Evolutionary conservation across 1,140 invertebrate genomes (phyloP), one percentile per base, ranked within the genome.

Genomic region (Oscheius sp.): DNA sequence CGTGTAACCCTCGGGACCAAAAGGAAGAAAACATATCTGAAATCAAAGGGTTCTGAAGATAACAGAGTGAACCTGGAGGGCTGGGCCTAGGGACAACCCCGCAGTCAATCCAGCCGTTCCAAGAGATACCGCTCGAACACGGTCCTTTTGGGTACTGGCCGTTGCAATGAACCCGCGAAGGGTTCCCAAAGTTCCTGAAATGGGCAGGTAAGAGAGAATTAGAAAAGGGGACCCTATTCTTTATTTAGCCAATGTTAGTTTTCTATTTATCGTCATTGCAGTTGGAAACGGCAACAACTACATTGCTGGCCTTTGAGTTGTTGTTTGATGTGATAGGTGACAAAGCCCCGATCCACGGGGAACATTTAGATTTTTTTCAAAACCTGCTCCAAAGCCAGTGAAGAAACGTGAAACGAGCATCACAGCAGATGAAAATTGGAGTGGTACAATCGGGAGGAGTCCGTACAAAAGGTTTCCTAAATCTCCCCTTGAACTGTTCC

Each of bases 21-120:
- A 36, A 26, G 67, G 67, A 59, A 68, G 52, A 31, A 68, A 68
- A 42, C 67, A 68, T 36, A 68, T 68, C 52, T 68, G 34, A 34
- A 68, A n/a, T n/a, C n/a, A 35, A 35, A 29, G 38, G 38, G 7
- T 26, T 35, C 29, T 3, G 15, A 15, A 2, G 13, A 15, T 15
- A 42, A 1, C 18, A 23, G 0, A 34, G n/a, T 18, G 2, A 32
- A 68, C 67, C 36, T 68, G 67, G 0, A 68, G 26, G 26, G 45
- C 55, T 10, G 67, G 67, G 15, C 67, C 67, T 4, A 68, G 28
- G 10, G 55, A 68, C n/a, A 68, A 59, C 0, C 67, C 67, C n/a
- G 67, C 67, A 2, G 67, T 59, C 10, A 68, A 49, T 31, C 67
- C 67, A 3, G 67, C 67, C 13, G 52, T 68, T 1, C 49, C 55